These are phyloP conservation scores for Troides aeacus DNA, from an alignment of 2,888 invertebrate genomes.

Conservation along the genomic window DNA sequence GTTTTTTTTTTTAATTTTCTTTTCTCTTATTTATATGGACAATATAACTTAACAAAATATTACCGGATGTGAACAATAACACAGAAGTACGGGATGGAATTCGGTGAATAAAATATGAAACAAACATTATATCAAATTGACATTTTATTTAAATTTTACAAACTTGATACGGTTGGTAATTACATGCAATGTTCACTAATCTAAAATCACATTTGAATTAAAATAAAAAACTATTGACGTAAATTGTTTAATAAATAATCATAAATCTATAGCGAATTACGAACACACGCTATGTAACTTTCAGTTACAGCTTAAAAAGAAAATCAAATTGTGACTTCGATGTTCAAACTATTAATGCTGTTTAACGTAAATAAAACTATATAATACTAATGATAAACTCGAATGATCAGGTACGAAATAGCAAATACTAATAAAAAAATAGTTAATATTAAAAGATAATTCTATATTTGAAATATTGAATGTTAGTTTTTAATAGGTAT, in stretches of 20 bases:
- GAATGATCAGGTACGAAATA: constrained; percentile 28
- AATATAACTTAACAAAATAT: background rate
- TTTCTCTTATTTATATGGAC: background rate
- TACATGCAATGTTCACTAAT: constrained; percentile 15
- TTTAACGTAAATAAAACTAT: background rate
- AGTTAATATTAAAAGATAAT: background rate
- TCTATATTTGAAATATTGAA: background rate
- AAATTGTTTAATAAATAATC: constrained; percentile 16
- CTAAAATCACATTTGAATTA: constrained; percentile 25
- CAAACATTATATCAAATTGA: constrained; percentile 1
- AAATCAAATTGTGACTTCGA: background rate
- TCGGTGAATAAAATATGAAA: background rate
- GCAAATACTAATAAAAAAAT: constrained; percentile 4
- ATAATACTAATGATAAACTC: background rate
- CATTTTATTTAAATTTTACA: constrained; percentile 17
- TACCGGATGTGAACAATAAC: background rate
- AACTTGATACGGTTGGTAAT: constrained; percentile 7
- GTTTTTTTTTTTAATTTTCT: background rate
- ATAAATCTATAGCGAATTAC: constrained; percentile 16
- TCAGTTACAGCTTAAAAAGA: background rate
- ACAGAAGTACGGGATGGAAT: background rate
- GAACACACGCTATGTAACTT: background rate
- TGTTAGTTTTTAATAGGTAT: background rate
- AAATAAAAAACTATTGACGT: constrained; percentile 13
- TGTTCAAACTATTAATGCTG: background rate